Conservation (phyloP, 2,888 invertebrate genomes). For the Mesoligia furuncula region DNA sequence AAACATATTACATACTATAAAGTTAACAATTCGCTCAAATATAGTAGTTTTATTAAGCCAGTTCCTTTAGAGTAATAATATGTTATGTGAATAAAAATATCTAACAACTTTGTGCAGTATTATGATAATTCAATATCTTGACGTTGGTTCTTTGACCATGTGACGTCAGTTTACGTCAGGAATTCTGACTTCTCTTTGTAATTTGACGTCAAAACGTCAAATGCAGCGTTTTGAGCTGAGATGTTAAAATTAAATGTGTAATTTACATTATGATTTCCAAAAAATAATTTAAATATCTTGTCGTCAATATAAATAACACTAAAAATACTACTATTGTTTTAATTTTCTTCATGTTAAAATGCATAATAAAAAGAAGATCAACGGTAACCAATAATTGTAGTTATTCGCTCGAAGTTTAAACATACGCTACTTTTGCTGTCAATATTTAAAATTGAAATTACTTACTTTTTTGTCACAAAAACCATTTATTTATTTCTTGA, state of each 20-base stretch:
- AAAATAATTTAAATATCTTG: conserved; percentile 13
- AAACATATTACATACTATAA: conserved; percentile 55
- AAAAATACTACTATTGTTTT: background rate
- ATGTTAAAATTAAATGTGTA: conserved; percentile 24
- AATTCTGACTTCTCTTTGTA: conserved; percentile 14
- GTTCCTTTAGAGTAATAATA: conserved; percentile 85
- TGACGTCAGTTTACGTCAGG: conserved; percentile 21
- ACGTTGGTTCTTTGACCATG: conserved; percentile 9
- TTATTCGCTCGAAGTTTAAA: conserved; percentile 1
- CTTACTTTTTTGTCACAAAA: conserved; percentile 13
- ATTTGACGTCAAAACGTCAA: conserved; percentile 20
- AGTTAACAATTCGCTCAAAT: conserved; percentile 79
- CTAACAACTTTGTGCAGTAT: conserved; percentile 59
- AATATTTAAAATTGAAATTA: conserved; percentile 33
- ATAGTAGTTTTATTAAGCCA: conserved; percentile 81
- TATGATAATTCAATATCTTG: conserved; percentile 45
- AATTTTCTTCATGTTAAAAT: background rate
- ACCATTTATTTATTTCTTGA: conserved; percentile 25
- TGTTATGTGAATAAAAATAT: conserved; percentile 60
- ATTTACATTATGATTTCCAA: conserved; percentile 23
- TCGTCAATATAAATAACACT: conserved; percentile 5
- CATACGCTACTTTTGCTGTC: conserved; percentile 3
- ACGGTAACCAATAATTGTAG: conserved; percentile 2
- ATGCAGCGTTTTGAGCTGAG: conserved; percentile 7
- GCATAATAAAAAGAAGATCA: background rate